These are phyloP conservation scores for Babylonia areolata DNA, from an alignment of 1,140 invertebrate species.

Conservation along the genomic window DNA sequence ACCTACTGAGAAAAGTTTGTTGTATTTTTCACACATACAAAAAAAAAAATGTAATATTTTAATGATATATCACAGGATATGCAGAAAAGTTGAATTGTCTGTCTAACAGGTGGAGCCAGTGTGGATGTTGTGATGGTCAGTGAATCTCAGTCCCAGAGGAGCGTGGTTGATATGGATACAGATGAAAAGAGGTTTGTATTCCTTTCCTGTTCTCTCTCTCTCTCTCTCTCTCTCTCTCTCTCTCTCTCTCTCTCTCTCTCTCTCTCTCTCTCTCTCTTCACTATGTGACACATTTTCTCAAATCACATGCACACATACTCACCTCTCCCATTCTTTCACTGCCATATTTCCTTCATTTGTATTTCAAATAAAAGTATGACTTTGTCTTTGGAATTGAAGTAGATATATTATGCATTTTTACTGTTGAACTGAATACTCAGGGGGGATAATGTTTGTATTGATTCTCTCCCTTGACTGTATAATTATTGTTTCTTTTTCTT, in stretches of 20 bases:
- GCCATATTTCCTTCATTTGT: neutral
- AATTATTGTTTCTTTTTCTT: too few species aligned
- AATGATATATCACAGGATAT: neutral
- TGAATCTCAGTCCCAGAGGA: constrained; percentile 23
- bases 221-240: neutral
- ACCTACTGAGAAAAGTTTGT: too few species aligned
- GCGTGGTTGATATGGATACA: constrained; percentile 28
- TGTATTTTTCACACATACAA: too few species aligned
- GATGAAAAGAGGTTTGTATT: constrained; percentile 32
- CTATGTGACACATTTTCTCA: neutral
- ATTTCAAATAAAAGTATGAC: neutral
- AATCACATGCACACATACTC: neutral
- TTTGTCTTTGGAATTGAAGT: too few species aligned
- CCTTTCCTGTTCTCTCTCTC: too few species aligned
- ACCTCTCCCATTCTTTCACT: neutral
- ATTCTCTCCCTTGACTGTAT: too few species aligned
- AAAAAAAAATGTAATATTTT: neutral
- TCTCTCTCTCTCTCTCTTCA: constrained; percentile 22
- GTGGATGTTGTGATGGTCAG: constrained; percentile 17
- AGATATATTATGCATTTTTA: too few species aligned
- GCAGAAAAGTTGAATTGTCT: too few species aligned
- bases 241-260: constrained; percentile 26
- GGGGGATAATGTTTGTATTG: too few species aligned
- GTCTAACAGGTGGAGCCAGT: constrained; percentile 2
- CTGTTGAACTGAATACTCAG: too few species aligned